Base-by-base conservation (phyloP, 2,113 vertebrate species). In the Pholis gunnellus region DNA sequence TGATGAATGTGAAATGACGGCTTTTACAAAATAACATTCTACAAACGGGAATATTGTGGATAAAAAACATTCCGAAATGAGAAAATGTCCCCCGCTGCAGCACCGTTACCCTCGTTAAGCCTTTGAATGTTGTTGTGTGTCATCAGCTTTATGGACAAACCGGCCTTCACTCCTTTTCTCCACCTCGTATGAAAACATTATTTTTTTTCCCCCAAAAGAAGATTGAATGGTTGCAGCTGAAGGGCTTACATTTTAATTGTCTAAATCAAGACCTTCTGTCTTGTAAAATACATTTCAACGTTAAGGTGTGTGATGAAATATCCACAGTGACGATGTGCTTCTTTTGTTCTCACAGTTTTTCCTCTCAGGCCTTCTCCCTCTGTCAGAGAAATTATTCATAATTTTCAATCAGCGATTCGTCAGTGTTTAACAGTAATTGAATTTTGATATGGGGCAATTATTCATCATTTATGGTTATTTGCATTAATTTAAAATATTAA, bases 401-500 rank as follows among this genome's bases (percentile, higher is more conserved):
- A 57, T 88, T 89, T 87, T 89, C 87, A 84, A 90, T 87, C 85
- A 87, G 87, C 76, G 27, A 48, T 86, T 87, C 60, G 65, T 88
- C 81, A 73, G 78, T 86, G 83, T 89, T 92, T 88, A 89, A 89
- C 75, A 70, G 84, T 87, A 88, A 92, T 92, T 90, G 83, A 90
- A 90, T 89, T 90, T 85, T 84, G 87, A 92, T 88, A 79, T 38
- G 59, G 79, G 81, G 81, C 87, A 92, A 92, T 92, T 90, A 89
- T 92, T 90, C 91, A 89, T 90, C 83, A 88, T 90, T 91, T 88
- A 86, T 78, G 67, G 76, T 85, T 86, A 88, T 92, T 92, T 89
- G 87, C 89, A 88, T 90, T 90, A 81, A 92, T 90, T 90, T 88
- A 65, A 84, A 89, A 89, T 86, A 83, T 90, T 92, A 92, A 89